Conservation (phyloP, 2,113 vertebrate species). For the Egretta garzetta region DNA sequence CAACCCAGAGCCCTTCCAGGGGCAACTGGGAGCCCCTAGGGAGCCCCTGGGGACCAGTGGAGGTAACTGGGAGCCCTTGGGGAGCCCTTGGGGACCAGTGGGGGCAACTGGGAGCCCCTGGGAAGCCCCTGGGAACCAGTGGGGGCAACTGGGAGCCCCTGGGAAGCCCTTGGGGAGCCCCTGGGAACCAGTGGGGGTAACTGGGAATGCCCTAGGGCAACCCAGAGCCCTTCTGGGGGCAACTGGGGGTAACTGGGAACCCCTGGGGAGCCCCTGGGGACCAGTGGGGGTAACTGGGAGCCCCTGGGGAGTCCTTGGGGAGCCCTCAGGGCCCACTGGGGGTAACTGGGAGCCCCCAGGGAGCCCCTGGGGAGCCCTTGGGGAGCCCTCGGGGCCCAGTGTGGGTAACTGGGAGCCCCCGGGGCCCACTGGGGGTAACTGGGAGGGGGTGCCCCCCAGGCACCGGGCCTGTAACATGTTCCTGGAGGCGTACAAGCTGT, state of each 20-base stretch:
- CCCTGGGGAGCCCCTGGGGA: no score
- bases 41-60: no score
- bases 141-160: not conserved
- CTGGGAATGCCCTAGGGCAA: not conserved
- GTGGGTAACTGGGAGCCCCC: not conserved
- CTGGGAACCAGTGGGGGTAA: no score
- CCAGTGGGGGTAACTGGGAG: no score
- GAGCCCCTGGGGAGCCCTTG: not conserved
- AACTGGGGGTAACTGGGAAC: not conserved
- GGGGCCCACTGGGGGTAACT: no score
- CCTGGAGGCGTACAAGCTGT: constrained; percentile 87
- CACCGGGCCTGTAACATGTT: constrained; percentile 94
- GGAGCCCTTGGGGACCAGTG: no score
- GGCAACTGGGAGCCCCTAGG: no score
- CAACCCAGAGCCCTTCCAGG: not conserved
- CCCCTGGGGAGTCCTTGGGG: no score
- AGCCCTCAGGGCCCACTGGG: no score
- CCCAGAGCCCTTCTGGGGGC: not conserved
- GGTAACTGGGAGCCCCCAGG: not conserved
- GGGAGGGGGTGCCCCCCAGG: constrained; percentile 53
- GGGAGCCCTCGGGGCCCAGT: not conserved
- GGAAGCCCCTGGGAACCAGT: not conserved
- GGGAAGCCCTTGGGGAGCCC: no score
- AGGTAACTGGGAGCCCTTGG: no score
- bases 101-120: not conserved